Conservation (phyloP, 2,888 invertebrate species). For the Cataglyphis cursor region DNA sequence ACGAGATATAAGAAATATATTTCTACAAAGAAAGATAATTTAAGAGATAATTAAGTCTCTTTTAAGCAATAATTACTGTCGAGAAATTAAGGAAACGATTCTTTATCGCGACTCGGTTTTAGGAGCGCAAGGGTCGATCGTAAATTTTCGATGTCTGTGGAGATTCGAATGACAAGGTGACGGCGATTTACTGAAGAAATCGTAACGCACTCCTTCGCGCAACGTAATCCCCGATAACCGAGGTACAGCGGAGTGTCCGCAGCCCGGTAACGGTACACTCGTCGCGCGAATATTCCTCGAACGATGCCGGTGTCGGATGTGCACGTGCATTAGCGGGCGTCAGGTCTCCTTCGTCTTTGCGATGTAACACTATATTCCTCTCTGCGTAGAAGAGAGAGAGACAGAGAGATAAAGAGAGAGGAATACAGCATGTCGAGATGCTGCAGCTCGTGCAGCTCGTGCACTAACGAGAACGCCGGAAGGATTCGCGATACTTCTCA, state of each 20-base stretch:
- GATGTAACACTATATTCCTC: constrained; percentile 68
- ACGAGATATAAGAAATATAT: neutral
- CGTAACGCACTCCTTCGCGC: constrained; percentile 46
- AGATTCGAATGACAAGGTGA: constrained; percentile 3
- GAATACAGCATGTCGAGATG: neutral
- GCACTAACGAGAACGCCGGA: constrained; percentile 24
- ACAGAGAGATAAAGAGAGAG: neutral
- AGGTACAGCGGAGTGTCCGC: constrained; percentile 40
- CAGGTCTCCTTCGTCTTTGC: constrained; percentile 57
- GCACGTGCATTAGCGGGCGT: constrained; percentile 71
- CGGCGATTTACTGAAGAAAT: constrained; percentile 26
- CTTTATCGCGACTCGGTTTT: constrained; percentile 1
- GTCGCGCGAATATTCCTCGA: constrained; percentile 67
- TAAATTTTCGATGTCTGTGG: neutral
- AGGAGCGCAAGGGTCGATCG: neutral
- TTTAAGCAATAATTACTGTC: neutral
- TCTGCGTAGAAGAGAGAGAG: constrained; percentile 1
- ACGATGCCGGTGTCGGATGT: constrained; percentile 69
- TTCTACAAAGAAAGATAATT: neutral
- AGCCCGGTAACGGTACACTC: constrained; percentile 74
- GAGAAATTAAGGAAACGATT: neutral
- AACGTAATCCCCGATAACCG: constrained; percentile 60
- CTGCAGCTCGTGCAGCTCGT: constrained; percentile 7
- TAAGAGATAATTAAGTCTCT: neutral
- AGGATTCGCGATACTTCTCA: constrained; percentile 6